phyloP scores from a whole-genome alignment of 2,888 invertebrate species.

The Petrolisthes cinctipes region DNA sequence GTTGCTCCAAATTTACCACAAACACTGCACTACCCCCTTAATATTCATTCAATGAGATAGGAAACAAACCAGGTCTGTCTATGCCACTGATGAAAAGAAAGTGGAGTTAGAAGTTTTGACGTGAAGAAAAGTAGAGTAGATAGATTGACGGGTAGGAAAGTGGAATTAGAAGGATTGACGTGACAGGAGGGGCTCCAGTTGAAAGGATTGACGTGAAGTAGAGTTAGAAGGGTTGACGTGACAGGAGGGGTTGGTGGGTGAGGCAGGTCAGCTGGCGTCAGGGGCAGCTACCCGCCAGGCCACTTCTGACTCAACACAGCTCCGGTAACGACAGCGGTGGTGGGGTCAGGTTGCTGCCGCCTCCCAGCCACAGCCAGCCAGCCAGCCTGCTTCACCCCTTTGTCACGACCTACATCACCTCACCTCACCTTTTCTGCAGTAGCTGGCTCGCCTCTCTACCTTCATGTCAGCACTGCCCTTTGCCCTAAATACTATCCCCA shows the following conservation, averaged over 20 bases:
- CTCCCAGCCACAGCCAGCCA: conserved; percentile 8
- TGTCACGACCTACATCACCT: conserved; percentile 5
- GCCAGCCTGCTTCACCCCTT: conserved; percentile 23
- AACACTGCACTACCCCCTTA: too few species aligned
- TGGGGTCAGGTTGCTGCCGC: conserved; percentile 32
- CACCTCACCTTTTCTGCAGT: not conserved
- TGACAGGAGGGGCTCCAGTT: not conserved
- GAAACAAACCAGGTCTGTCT: too few species aligned
- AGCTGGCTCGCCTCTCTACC: not conserved
- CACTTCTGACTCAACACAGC: conserved; percentile 47
- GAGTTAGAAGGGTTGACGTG: not conserved
- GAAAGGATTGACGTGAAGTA: not conserved
- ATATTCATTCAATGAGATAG: too few species aligned
- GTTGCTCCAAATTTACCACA: too few species aligned
- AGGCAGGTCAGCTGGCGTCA: not conserved
- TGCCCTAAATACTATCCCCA: conserved; percentile 1
- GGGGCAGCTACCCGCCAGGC: conserved; percentile 25
- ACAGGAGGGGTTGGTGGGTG: not conserved
- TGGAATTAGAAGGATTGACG: not conserved
- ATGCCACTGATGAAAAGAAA: not conserved
- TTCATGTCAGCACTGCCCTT: not conserved
- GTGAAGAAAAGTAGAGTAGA: not conserved
- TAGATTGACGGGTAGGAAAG: not conserved
- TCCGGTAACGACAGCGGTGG: conserved; percentile 41
- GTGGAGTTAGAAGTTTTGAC: not conserved